Conservation (phyloP, 2,888 invertebrate genomes). For the Polydrusus tereticollis region DNA sequence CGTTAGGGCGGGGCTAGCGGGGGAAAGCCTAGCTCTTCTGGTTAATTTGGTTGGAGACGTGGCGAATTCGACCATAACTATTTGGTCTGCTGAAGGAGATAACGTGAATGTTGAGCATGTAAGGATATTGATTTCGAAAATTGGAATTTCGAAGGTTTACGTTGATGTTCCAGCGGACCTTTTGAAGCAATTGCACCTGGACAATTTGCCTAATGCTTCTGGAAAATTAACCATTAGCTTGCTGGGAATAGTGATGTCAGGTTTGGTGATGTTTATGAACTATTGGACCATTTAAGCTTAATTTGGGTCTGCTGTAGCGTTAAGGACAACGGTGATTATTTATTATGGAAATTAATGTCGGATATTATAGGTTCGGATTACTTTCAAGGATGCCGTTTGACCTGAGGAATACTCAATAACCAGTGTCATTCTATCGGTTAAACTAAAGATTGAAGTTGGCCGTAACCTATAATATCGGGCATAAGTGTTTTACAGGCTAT, state of each 20-base stretch:
- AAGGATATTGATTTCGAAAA: constrained; percentile 74
- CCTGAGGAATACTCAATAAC: too few species aligned
- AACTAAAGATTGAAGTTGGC: too few species aligned
- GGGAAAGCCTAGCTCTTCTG: constrained; percentile 74
- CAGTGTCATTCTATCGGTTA: too few species aligned
- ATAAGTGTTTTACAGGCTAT: too few species aligned
- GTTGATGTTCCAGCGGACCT: constrained; percentile 82
- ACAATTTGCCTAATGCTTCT: constrained; percentile 37
- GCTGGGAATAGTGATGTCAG: background rate
- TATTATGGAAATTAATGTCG: too few species aligned
- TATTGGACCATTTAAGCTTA: background rate
- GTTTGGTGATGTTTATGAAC: background rate
- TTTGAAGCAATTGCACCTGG: constrained; percentile 68
- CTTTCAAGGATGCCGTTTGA: too few species aligned
- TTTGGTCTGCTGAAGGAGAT: constrained; percentile 82
- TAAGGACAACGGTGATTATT: too few species aligned
- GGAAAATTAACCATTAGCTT: background rate
- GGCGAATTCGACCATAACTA: constrained; percentile 73
- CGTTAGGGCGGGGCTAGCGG: constrained; percentile 78
- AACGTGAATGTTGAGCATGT: constrained; percentile 76
- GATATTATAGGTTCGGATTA: too few species aligned
- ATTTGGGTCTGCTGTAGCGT: background rate
- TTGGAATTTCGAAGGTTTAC: constrained; percentile 79
- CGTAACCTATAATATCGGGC: too few species aligned
- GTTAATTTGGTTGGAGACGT: constrained; percentile 71